Evolutionary conservation across 2,113 vertebrate genomes (phyloP).

Genomic region (Ivindomyrus marchei): DNA sequence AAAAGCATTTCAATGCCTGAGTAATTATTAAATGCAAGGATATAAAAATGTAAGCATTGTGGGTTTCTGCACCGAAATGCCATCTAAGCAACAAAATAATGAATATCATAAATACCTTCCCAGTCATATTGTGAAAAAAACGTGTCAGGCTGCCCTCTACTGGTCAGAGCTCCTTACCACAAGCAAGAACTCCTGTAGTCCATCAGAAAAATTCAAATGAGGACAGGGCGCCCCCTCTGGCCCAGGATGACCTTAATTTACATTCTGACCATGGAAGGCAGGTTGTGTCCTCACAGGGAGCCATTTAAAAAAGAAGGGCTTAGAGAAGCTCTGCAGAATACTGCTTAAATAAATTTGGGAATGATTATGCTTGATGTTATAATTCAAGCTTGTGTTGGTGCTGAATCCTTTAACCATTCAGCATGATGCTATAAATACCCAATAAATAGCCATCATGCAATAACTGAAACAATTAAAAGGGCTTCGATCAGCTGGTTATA

Average conservation of each 20-base stretch:
- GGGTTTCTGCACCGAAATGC: background rate
- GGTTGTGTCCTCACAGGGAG: background rate
- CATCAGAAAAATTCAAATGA: background rate
- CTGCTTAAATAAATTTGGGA: background rate
- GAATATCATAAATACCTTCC: background rate
- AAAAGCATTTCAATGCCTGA: background rate
- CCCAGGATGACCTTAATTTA: background rate
- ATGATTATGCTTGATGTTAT: background rate
- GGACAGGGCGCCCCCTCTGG: background rate
- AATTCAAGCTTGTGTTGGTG: background rate
- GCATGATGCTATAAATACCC: background rate
- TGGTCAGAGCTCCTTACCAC: background rate
- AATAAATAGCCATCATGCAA: background rate
- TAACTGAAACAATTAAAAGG: background rate
- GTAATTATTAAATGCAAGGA: background rate
- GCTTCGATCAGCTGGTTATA: background rate
- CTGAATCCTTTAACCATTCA: background rate
- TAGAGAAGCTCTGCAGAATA: background rate
- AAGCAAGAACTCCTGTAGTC: background rate
- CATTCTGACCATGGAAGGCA: background rate
- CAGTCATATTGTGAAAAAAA: background rate
- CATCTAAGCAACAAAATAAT: background rate
- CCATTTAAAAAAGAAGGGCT: background rate
- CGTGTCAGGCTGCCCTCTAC: background rate
- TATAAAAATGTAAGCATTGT: background rate